Percentiles rank a stretch among this genome's conserved stretches.
phyloP scores from a whole-genome alignment of 2,797 vertebrate species.

The Platyrinchus mystaceus region DNA sequence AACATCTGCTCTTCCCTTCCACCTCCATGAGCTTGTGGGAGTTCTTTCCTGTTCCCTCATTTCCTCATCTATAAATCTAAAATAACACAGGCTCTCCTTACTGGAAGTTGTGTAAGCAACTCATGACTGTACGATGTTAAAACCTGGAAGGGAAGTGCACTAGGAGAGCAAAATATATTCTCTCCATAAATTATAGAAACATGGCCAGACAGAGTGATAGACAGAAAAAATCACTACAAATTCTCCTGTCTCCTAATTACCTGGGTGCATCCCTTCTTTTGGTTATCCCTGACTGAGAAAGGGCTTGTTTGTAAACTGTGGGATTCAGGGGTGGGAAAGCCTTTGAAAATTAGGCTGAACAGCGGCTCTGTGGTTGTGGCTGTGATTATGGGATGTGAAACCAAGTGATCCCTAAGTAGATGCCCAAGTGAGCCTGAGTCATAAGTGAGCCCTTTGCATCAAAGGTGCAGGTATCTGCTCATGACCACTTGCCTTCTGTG shows the following conservation, averaged over 20 bases:
- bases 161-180: not conserved
- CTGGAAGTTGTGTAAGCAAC: not conserved
- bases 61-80: constrained; percentile 3
- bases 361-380: not conserved
- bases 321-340: not conserved
- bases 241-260: not conserved
- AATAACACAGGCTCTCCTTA: not conserved
- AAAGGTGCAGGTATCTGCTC: not conserved
- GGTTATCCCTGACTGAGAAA: not conserved
- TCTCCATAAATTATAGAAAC: not conserved
- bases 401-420: not conserved
- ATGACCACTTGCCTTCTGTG: not conserved
- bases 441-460: not conserved
- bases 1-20: constrained; percentile 26
- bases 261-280: not conserved
- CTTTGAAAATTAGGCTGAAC: not conserved
- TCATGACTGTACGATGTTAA: not conserved
- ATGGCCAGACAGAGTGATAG: not conserved
- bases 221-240: not conserved
- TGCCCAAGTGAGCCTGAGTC: not conserved
- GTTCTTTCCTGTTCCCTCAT: not conserved
- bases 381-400: not conserved
- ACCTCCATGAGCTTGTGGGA: not conserved
- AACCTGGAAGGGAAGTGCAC: not conserved
- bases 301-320: not conserved